phyloP scores from a whole-genome alignment of 2,888 invertebrate genomes.

The Antitype chi region DNA sequence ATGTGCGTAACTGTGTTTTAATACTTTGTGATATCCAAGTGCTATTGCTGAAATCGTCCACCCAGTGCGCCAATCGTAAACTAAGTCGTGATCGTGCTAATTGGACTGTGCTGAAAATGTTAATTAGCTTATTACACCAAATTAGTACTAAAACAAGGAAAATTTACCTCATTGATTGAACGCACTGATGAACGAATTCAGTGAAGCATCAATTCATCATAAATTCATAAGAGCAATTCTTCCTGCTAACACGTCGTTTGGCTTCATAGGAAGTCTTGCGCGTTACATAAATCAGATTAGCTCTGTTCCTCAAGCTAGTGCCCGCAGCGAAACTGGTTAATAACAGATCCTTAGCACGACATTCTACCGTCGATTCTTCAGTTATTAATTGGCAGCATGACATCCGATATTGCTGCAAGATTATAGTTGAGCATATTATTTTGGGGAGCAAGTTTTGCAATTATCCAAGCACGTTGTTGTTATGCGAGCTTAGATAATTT shows the following conservation, averaged over 20 bases:
- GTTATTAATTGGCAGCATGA: constrained; percentile 53
- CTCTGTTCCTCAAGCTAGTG: constrained; percentile 71
- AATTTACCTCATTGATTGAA: constrained; percentile 56
- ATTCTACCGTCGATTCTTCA: constrained; percentile 58
- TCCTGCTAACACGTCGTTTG: constrained; percentile 71
- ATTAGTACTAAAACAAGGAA: constrained; percentile 43
- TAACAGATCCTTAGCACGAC: constrained; percentile 57
- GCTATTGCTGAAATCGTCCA: constrained; percentile 50
- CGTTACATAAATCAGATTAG: constrained; percentile 76
- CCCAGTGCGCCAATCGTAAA: constrained; percentile 52
- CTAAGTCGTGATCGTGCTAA: constrained; percentile 64
- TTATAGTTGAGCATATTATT: constrained; percentile 17
- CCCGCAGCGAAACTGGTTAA: constrained; percentile 76
- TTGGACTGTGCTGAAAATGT: constrained; percentile 64
- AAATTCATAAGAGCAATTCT: constrained; percentile 69
- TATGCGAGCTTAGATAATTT: constrained; percentile 34
- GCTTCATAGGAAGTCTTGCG: constrained; percentile 77
- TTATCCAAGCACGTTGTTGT: constrained; percentile 17
- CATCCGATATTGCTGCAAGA: constrained; percentile 51
- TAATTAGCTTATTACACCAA: constrained; percentile 45
- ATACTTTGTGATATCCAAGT: constrained; percentile 66
- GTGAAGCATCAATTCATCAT: constrained; percentile 76
- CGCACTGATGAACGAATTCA: constrained; percentile 71
- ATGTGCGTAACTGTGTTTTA: constrained; percentile 83
- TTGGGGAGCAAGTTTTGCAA: too few relatives aligned